A percentile compares a stretch with the other conserved stretches of the same genome.
Conservation (phyloP, 1,140 invertebrate genomes). For the Drosophila kohkoa region DNA sequence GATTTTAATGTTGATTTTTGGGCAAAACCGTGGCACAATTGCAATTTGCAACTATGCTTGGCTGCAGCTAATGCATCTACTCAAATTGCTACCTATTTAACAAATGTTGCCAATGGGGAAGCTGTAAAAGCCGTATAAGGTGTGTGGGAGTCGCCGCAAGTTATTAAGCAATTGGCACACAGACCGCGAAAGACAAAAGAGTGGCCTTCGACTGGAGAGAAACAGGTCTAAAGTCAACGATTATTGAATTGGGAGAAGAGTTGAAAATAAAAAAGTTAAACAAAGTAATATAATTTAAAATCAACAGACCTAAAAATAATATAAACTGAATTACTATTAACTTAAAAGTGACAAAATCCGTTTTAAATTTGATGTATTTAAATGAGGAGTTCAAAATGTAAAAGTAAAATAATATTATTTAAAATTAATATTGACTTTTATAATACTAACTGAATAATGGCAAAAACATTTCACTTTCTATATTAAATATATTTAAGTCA, state of each 20-base stretch:
- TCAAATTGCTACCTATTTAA: neutral
- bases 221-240: conserved; percentile 19
- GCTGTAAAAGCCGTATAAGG: neutral
- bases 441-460: no score
- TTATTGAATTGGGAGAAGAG: conserved; percentile 10
- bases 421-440: no score
- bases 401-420: neutral
- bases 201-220: conserved; percentile 48
- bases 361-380: no score
- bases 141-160: conserved; percentile 39
- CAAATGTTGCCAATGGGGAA: conserved; percentile 9
- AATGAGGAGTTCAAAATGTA: neutral
- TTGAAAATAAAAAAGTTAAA: conserved; percentile 2
- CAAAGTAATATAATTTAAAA: no score
- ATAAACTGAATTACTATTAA: no score
- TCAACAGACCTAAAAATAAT: no score
- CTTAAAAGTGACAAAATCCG: no score
- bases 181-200: conserved; percentile 45
- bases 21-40: conserved; percentile 66
- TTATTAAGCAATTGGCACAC: conserved; percentile 68
- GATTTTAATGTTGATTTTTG: conserved; percentile 27
- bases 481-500: no score
- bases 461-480: no score
- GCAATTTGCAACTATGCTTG: conserved; percentile 13
- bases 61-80: conserved; percentile 20